These are phyloP conservation scores for Fundulus diaphanus DNA, from an alignment of 2,797 vertebrate genomes.

Conservation along the genomic window DNA sequence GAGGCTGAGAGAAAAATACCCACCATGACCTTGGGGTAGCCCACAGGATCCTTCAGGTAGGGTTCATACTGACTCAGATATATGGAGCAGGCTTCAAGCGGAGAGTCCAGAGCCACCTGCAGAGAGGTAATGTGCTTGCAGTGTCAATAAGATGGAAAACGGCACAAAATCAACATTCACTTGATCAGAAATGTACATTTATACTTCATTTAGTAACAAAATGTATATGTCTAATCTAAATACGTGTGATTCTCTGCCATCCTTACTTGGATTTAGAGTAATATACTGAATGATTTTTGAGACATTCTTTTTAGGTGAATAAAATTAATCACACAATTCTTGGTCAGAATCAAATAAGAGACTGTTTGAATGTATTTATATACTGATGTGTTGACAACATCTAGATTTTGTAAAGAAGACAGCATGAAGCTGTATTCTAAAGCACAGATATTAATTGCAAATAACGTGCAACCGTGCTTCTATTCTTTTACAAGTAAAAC, in stretches of 20 bases:
- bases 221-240: background rate
- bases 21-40: slow-evolving; percentile 91
- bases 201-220: background rate
- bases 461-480: background rate
- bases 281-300: background rate
- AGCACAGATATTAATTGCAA: background rate
- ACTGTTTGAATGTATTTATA: background rate
- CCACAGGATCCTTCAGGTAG: slow-evolving; percentile 90
- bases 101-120: slow-evolving; percentile 89
- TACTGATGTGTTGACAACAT: background rate
- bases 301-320: background rate
- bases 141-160: background rate
- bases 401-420: background rate
- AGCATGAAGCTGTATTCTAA: background rate
- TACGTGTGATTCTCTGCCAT: background rate
- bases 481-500: background rate
- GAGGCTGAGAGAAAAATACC: slow-evolving; percentile 29
- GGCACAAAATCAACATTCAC: background rate
- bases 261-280: background rate
- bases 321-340: background rate
- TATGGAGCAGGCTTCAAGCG: slow-evolving; percentile 83
- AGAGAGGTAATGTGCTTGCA: slow-evolving; percentile 11
- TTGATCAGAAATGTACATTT: background rate
- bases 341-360: background rate
- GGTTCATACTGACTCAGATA: slow-evolving; percentile 90